phyloP scores from a whole-genome alignment of 2,797 vertebrate genomes.

The Catostomus latipinnis region DNA sequence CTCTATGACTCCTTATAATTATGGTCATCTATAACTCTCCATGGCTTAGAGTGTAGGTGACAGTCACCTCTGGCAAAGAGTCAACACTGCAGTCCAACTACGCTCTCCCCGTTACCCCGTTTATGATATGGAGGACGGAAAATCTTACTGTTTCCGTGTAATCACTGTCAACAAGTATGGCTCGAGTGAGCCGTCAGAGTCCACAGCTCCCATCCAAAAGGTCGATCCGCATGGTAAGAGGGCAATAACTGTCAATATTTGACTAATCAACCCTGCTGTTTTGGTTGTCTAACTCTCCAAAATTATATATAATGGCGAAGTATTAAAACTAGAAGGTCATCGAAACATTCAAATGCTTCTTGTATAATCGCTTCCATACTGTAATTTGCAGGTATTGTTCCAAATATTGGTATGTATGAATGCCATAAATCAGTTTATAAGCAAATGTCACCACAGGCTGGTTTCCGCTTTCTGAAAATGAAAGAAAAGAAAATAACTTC shows the following conservation, averaged over 20 bases:
- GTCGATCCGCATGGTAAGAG: conserved; percentile 86
- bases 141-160: conserved; percentile 90
- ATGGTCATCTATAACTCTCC: conserved; percentile 35
- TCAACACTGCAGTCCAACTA: conserved; percentile 87
- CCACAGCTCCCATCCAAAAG: conserved; percentile 84
- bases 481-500: not conserved
- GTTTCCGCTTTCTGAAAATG: not conserved
- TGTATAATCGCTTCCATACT: conserved; percentile 12
- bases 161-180: conserved; percentile 87
- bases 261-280: conserved; percentile 16
- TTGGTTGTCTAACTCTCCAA: conserved; percentile 14
- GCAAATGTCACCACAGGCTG: not conserved
- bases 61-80: conserved; percentile 90
- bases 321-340: not conserved
- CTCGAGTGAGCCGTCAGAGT: conserved; percentile 87
- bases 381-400: conserved; percentile 71
- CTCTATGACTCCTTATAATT: conserved; percentile 37
- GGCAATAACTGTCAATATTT: not conserved
- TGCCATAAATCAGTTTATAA: too few species aligned
- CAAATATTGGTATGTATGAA: conserved; percentile 75
- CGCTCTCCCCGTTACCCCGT: conserved; percentile 91
- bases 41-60: conserved; percentile 77
- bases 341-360: not conserved
- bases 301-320: not conserved
- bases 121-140: conserved; percentile 91